A percentile compares a stretch with the other conserved stretches of the same genome.
phyloP scores from a whole-genome alignment of 2,888 invertebrate genomes.

The Cosmia trapezina region DNA sequence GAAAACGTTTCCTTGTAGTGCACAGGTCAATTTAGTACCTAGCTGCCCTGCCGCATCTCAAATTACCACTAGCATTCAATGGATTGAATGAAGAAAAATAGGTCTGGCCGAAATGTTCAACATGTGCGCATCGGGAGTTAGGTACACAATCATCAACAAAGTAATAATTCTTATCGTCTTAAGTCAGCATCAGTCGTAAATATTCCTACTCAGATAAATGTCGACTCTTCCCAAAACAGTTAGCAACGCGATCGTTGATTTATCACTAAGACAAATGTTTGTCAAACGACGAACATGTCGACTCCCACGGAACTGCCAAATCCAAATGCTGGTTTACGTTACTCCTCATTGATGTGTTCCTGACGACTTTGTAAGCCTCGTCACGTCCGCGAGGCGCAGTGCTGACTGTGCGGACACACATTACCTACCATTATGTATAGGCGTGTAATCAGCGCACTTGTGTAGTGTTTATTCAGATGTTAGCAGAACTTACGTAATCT shows the following conservation, averaged over 20 bases:
- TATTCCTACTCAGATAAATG: conserved; percentile 2
- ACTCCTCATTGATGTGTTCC: not conserved
- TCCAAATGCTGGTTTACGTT: not conserved
- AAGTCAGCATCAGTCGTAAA: conserved; percentile 10
- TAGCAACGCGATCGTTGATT: not conserved
- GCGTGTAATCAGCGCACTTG: conserved; percentile 19
- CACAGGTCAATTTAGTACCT: no score
- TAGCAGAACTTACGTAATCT: conserved; percentile 36
- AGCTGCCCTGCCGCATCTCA: not conserved
- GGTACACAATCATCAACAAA: conserved; percentile 7
- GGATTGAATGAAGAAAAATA: not conserved
- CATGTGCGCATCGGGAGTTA: not conserved
- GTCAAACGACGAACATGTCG: not conserved
- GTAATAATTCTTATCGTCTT: conserved; percentile 23
- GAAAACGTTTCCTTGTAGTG: not conserved
- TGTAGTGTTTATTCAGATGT: conserved; percentile 46
- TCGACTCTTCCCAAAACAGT: not conserved
- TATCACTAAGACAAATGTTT: not conserved
- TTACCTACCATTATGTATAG: not conserved
- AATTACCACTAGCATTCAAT: not conserved
- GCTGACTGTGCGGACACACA: not conserved
- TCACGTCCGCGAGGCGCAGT: conserved; percentile 5
- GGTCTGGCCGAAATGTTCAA: not conserved
- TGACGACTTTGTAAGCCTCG: not conserved
- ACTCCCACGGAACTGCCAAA: not conserved